These are phyloP conservation scores for Apis mellifera DNA, from an alignment of 1,140 invertebrate species.

Conservation along the genomic window Amel_HAv3.1 CM009936.2:12364501-12365000, in stretches of 20 bases:
- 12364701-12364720: neutral
- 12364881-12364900: conserved; percentile 30
- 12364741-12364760: neutral
- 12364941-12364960: conserved; percentile 62
- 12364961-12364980: conserved; percentile 36
- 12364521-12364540: conserved; percentile 10
- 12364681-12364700: neutral
- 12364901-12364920: conserved; percentile 50
- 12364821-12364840: too few species aligned
- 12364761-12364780: conserved; percentile 34
- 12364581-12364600: conserved; percentile 45
- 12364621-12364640: neutral
- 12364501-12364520: neutral
- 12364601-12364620: conserved; percentile 43
- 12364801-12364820: too few species aligned
- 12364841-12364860: neutral
- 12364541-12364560: neutral
- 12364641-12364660: neutral
- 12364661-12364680: conserved; percentile 14
- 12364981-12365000: conserved; percentile 53
- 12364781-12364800: conserved; percentile 29
- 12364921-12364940: conserved; percentile 34
- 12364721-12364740: neutral
- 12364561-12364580: conserved; percentile 17
- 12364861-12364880: conserved; percentile 14